Conservation (phyloP, 2,113 vertebrate genomes). For the Kryptolebias marmoratus region DNA sequence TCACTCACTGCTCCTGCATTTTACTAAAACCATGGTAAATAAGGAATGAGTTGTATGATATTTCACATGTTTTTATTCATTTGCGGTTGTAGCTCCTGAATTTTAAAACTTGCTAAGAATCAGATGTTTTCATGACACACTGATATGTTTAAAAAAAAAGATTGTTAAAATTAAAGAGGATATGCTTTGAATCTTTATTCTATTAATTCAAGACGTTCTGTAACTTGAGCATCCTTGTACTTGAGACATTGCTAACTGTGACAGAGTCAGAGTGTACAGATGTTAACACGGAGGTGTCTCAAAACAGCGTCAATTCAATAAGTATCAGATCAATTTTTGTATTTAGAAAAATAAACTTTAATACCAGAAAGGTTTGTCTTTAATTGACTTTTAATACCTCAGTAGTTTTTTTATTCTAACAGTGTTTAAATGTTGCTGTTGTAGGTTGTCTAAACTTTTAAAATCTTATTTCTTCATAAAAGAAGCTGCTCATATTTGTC, state of each 20-base stretch:
- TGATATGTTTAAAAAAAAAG: not conserved
- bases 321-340: too few relatives aligned
- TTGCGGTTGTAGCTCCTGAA: not conserved
- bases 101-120: not conserved
- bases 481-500: constrained; percentile 16
- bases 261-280: constrained; percentile 20
- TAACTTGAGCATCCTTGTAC: constrained; percentile 28
- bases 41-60: not conserved
- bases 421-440: constrained; percentile 6
- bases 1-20: not conserved
- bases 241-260: constrained; percentile 53
- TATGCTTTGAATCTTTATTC: not conserved
- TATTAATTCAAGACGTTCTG: constrained; percentile 16
- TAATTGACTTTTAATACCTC: constrained; percentile 11
- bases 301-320: too few relatives aligned
- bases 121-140: not conserved
- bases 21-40: not conserved
- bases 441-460: not conserved
- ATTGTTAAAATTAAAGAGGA: not conserved
- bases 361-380: constrained; percentile 56
- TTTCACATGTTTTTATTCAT: not conserved
- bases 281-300: not conserved
- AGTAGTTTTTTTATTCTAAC: constrained; percentile 4
- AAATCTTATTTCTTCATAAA: constrained; percentile 15
- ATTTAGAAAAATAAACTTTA: constrained; percentile 1